A percentile compares a stretch with the other conserved stretches of the same genome.
Evolutionary conservation across 2,797 vertebrate species (phyloP).

Genomic region (Coreius guichenoti): DNA sequence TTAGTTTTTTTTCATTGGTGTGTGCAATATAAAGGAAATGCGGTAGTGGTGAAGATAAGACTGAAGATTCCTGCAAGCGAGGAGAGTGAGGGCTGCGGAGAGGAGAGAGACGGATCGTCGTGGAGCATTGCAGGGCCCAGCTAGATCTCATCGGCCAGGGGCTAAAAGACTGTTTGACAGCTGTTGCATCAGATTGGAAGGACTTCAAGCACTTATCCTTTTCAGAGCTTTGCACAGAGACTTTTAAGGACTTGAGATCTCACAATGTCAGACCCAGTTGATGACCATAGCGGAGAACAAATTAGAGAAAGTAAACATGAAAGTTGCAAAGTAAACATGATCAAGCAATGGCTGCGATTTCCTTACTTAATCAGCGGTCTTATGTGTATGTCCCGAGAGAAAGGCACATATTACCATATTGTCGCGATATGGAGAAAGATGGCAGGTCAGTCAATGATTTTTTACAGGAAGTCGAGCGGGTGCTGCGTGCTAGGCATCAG

Average conservation of each 20-base stretch:
- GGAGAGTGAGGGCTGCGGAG: no score
- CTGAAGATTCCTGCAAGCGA: no score
- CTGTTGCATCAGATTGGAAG: no score
- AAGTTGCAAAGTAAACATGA: not conserved
- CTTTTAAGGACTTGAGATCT: not conserved
- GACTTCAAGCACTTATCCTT: no score
- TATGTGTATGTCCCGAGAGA: constrained; percentile 48
- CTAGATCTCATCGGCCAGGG: no score
- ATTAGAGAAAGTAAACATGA: not conserved
- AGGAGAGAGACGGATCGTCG: no score
- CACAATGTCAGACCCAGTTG: not conserved
- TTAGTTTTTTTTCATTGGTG: no score
- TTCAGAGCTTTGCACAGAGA: no score
- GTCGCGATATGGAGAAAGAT: constrained; percentile 39
- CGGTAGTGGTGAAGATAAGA: no score
- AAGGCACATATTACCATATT: constrained; percentile 30
- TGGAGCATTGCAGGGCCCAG: no score
- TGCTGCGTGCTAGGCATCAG: constrained; percentile 9
- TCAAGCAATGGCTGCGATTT: not conserved
- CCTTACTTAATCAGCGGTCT: not conserved
- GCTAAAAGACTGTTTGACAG: no score
- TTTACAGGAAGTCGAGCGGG: constrained; percentile 31
- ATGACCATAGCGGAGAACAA: not conserved
- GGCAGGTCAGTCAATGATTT: constrained; percentile 34
- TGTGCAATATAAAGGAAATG: no score